Evolutionary conservation across 92 coral and sea anemone species (phyloP).

Genomic region (Zoanthus gigantus): DNA sequence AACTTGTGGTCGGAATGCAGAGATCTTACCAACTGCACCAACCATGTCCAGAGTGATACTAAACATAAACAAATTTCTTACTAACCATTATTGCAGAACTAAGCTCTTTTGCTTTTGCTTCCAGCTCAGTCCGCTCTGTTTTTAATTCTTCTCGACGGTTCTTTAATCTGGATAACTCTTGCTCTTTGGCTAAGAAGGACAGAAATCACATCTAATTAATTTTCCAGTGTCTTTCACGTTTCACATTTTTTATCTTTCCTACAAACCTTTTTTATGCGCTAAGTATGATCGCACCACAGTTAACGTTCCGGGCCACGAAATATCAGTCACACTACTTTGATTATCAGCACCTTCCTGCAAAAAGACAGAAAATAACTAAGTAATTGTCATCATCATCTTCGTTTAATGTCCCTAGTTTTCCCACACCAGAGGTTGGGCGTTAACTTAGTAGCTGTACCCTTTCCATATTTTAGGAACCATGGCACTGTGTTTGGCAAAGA

Average conservation of each 20-base stretch:
- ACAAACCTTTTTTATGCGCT: slow-evolving; percentile 92
- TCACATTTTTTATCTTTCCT: not conserved
- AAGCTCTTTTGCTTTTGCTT: slow-evolving; percentile 91
- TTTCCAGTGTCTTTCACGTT: not conserved
- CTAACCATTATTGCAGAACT: slow-evolving; percentile 96
- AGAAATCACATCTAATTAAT: not conserved
- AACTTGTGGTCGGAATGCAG: too few species aligned
- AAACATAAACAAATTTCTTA: not conserved
- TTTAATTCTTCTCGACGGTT: slow-evolving; percentile 92
- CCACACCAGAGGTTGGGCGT: too few species aligned
- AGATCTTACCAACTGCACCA: too few species aligned
- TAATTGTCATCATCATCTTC: too few species aligned
- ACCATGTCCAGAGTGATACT: not conserved
- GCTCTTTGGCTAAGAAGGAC: slow-evolving; percentile 76
- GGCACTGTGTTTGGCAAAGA: too few species aligned
- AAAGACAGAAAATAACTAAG: too few species aligned
- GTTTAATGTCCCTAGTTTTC: too few species aligned
- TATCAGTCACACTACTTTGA: slow-evolving; percentile 63
- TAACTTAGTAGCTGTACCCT: too few species aligned
- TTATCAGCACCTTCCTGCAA: slow-evolving; percentile 79
- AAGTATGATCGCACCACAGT: slow-evolving; percentile 92
- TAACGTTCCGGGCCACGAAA: slow-evolving; percentile 97
- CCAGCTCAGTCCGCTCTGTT: slow-evolving; percentile 84
- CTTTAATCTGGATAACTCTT: slow-evolving; percentile 82
- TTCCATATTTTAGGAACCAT: too few species aligned